phyloP scores from a whole-genome alignment of 2,888 invertebrate species.

The Allolobophora icterica region DNA sequence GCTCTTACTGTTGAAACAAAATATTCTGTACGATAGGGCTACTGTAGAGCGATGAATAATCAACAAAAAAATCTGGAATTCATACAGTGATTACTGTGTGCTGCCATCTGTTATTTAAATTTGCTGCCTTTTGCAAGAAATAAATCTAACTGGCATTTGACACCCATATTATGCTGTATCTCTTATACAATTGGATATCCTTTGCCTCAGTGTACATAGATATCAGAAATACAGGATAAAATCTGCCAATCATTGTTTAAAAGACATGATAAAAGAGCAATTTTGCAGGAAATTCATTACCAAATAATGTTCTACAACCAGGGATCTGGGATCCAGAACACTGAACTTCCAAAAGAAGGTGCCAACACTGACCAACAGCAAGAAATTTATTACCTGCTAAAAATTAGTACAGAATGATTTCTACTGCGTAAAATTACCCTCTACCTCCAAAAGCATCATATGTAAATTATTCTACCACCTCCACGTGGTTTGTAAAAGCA shows the following conservation, averaged over 20 bases:
- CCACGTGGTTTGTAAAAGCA: not conserved
- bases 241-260: not conserved
- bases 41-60: not conserved
- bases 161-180: not conserved
- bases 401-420: not conserved
- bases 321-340: not conserved
- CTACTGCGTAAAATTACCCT: not conserved
- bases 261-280: not conserved
- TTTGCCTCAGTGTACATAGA: not conserved
- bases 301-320: not conserved
- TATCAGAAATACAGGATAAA: not conserved
- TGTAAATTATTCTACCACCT: not conserved
- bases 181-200: not conserved
- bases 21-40: too few relatives aligned
- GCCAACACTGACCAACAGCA: not conserved
- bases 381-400: too few relatives aligned
- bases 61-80: not conserved
- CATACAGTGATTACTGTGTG: not conserved
- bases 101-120: not conserved
- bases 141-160: not conserved
- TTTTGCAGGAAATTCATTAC: not conserved
- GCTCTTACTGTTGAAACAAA: not conserved
- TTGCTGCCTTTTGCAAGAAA: constrained; percentile 14
- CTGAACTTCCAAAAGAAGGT: not conserved
- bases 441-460: not conserved